phyloP scores from a whole-genome alignment of 2,797 vertebrate genomes.

The Antrozous pallidus region DNA sequence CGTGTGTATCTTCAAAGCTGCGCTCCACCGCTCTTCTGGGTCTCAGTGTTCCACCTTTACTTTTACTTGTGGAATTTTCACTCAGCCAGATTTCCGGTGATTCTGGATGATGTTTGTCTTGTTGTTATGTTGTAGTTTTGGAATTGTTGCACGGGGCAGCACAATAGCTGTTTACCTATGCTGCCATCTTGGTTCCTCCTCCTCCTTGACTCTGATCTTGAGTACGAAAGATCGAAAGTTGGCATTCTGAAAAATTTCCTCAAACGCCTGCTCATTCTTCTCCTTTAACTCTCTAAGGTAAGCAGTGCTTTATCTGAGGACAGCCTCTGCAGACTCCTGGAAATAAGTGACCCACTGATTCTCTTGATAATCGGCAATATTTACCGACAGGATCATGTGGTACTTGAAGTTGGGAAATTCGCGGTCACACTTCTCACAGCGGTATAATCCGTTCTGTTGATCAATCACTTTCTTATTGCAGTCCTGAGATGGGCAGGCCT shows the following conservation, averaged over 20 bases:
- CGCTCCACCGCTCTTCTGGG: no score
- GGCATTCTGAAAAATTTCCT: constrained; percentile 94
- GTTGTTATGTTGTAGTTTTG: no score
- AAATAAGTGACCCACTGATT: constrained; percentile 99
- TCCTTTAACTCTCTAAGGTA: constrained; percentile 96
- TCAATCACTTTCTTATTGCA: constrained; percentile 99
- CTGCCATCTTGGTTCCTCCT: no score
- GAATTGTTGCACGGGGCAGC: no score
- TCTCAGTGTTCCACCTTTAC: no score
- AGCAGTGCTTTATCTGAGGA: constrained; percentile 92
- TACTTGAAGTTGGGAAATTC: constrained; percentile 98
- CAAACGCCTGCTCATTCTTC: constrained; percentile 95
- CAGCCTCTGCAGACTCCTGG: constrained; percentile 93
- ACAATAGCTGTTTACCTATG: no score
- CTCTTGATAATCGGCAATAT: constrained; percentile 93
- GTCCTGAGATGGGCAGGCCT: constrained; percentile 94
- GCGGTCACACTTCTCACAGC: constrained; percentile 96
- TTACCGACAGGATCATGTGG: constrained; percentile 96
- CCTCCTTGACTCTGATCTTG: constrained; percentile 90
- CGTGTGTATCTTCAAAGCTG: no score
- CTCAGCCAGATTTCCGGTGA: no score
- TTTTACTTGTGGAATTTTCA: no score
- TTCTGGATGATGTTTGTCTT: no score
- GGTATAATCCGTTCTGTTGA: constrained; percentile 95
- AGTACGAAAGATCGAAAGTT: constrained; percentile 93